phyloP scores from a whole-genome alignment of 2,113 vertebrate species.

The Pandion haliaetus region DNA sequence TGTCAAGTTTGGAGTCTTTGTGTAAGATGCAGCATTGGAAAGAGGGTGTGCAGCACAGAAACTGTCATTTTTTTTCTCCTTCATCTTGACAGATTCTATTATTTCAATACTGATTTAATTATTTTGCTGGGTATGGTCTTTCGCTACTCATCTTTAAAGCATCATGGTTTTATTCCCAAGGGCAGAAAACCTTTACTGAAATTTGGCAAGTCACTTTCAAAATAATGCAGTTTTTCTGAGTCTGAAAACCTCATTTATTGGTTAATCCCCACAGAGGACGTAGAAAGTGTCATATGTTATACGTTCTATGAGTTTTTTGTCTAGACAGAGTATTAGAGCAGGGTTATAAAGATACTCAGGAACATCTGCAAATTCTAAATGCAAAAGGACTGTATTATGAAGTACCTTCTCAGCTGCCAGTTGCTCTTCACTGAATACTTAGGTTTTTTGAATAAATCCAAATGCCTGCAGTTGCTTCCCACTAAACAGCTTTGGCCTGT shows the following conservation, averaged over 20 bases:
- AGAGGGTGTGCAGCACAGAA: neutral
- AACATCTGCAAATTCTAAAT: conserved; percentile 45
- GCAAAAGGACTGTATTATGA: neutral
- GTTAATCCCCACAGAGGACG: conserved; percentile 19
- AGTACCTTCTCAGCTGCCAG: conserved; percentile 39
- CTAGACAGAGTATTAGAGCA: conserved; percentile 68
- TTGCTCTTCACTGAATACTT: neutral
- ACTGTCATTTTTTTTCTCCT: neutral
- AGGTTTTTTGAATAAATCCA: neutral
- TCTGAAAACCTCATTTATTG: conserved; percentile 60
- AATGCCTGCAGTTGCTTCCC: neutral
- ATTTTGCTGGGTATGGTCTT: neutral
- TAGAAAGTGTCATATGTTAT: conserved; percentile 38
- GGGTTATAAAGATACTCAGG: conserved; percentile 14
- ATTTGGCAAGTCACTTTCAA: conserved; percentile 36
- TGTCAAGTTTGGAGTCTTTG: neutral
- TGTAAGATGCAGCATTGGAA: neutral
- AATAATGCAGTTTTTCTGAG: conserved; percentile 29
- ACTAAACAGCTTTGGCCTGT: neutral
- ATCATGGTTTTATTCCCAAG: neutral
- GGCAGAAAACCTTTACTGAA: neutral
- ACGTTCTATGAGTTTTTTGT: conserved; percentile 54
- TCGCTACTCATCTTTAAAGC: neutral
- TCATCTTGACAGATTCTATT: neutral
- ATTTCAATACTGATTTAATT: neutral